These are phyloP conservation scores for Atherix ibis DNA, from an alignment of 2,888 invertebrate genomes.

Conservation along the genomic window DNA sequence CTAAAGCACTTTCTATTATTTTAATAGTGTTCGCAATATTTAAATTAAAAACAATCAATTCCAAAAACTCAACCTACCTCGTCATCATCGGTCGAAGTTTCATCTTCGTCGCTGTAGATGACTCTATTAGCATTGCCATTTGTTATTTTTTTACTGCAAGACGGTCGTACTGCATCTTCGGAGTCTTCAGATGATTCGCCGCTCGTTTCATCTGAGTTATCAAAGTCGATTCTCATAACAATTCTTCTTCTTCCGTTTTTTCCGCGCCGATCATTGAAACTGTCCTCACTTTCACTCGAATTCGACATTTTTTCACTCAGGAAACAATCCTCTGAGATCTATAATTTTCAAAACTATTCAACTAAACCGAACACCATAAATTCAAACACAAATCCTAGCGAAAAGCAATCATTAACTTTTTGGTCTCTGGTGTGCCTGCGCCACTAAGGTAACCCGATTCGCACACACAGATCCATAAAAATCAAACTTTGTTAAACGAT, in stretches of 20 bases:
- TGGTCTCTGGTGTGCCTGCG: too few relatives aligned
- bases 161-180: constrained; percentile 4
- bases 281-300: constrained; percentile 11
- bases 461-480: too few relatives aligned
- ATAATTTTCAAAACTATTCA: too few relatives aligned
- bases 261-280: constrained; percentile 6
- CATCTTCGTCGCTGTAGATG: constrained; percentile 12
- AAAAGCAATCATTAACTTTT: too few relatives aligned
- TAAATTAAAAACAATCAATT: too few relatives aligned
- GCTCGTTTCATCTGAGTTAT: constrained; percentile 21
- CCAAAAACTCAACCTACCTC: constrained; percentile 21
- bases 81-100: constrained; percentile 22
- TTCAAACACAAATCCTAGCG: too few relatives aligned
- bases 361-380: too few relatives aligned
- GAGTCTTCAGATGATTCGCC: constrained; percentile 4
- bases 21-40: too few relatives aligned
- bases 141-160: neutral
- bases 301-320: constrained; percentile 11
- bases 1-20: too few relatives aligned
- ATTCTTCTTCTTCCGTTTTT: constrained; percentile 22
- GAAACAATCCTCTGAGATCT: too few relatives aligned
- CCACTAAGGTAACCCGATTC: too few relatives aligned
- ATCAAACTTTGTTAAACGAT: too few relatives aligned
- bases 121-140: constrained; percentile 3
- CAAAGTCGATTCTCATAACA: constrained; percentile 30